Percentiles rank a stretch among this genome's conserved stretches.
These are phyloP conservation scores for Luperina testacea DNA, from an alignment of 2,888 invertebrate species.

Conservation along the genomic window DNA sequence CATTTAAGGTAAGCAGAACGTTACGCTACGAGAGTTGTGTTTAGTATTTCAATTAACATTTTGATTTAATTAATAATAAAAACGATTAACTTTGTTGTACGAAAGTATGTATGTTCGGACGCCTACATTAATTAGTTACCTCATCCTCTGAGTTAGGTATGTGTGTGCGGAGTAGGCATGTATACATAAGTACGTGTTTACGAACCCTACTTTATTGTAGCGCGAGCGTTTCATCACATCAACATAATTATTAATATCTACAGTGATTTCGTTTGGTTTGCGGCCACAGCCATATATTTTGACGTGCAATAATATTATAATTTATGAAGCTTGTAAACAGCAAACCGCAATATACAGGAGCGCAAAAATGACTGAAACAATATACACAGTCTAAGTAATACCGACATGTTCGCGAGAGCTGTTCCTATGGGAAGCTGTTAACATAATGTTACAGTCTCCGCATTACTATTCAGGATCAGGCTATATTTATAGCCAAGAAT, in stretches of 20 bases:
- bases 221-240: neutral
- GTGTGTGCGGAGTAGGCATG: neutral
- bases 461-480: constrained; percentile 73
- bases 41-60: neutral
- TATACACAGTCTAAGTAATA: neutral
- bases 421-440: constrained; percentile 50
- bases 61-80: neutral
- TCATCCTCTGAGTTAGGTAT: neutral
- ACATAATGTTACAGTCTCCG: constrained; percentile 68
- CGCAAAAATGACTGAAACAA: constrained; percentile 21
- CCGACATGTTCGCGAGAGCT: neutral
- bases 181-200: too few relatives aligned
- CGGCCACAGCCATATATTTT: constrained; percentile 27
- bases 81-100: neutral
- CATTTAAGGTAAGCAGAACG: neutral
- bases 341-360: constrained; percentile 13
- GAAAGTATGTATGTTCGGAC: neutral
- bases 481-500: constrained; percentile 64
- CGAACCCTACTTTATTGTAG: neutral
- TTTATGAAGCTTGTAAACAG: constrained; percentile 54
- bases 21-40: neutral
- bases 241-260: constrained; percentile 23
- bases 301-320: constrained; percentile 59
- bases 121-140: neutral
- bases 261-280: constrained; percentile 12